These are phyloP conservation scores for Uloborus plumipes DNA, from an alignment of 2,888 invertebrate genomes.

Conservation along the genomic window DNA sequence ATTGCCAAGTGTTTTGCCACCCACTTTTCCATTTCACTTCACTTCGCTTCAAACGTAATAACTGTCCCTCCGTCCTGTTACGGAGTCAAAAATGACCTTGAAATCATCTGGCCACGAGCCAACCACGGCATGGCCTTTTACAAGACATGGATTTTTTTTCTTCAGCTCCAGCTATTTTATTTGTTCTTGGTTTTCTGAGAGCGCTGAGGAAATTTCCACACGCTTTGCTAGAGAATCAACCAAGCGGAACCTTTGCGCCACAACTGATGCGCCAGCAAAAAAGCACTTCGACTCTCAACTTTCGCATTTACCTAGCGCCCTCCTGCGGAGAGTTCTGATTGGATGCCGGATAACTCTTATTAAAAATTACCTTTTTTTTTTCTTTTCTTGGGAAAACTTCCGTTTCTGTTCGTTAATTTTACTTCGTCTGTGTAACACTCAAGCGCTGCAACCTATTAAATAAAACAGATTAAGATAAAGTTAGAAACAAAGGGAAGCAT, in stretches of 20 bases:
- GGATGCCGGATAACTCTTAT: conserved; percentile 27
- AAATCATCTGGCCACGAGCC: conserved; percentile 61
- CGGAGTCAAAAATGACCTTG: conserved; percentile 52
- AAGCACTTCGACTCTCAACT: conserved; percentile 50
- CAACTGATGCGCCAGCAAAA: conserved; percentile 29
- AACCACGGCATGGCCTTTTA: conserved; percentile 52
- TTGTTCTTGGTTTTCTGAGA: conserved; percentile 5
- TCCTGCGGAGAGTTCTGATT: conserved; percentile 54
- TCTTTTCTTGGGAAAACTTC: no score
- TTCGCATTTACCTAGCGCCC: conserved; percentile 50
- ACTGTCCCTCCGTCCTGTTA: conserved; percentile 54
- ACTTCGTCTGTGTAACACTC: no score
- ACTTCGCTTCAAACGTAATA: conserved; percentile 47
- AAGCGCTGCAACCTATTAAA: no score
- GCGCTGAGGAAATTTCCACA: conserved; percentile 58
- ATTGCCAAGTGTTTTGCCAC: conserved; percentile 61
- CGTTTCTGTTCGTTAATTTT: no score
- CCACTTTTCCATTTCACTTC: conserved; percentile 63
- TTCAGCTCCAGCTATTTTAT: neutral
- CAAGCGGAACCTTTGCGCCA: conserved; percentile 51
- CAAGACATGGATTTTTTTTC: conserved; percentile 32
- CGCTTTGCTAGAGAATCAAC: conserved; percentile 36
- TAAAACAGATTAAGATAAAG: no score
- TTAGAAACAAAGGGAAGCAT: no score
- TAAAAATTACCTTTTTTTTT: conserved; percentile 1